Conservation (phyloP, 2,797 vertebrate genomes). For the Phrynocephalus forsythii region DNA sequence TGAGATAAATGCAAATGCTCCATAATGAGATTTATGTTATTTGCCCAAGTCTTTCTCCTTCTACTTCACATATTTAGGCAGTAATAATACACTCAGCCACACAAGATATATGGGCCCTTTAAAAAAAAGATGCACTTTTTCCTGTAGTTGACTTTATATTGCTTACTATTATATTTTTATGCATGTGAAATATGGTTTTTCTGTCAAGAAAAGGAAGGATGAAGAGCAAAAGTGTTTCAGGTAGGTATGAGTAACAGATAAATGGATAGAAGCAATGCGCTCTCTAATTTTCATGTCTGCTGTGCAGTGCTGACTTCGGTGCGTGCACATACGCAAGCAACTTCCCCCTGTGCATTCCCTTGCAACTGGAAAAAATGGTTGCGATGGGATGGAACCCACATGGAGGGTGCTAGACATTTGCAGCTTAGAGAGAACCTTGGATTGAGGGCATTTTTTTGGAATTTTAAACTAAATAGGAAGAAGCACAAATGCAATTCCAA, state of each 20-base stretch:
- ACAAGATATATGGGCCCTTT: background rate
- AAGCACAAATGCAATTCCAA: background rate
- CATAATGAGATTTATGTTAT: background rate
- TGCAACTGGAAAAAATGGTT: no score
- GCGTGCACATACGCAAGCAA: no score
- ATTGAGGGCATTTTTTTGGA: background rate
- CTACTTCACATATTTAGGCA: background rate
- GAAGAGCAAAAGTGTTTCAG: background rate
- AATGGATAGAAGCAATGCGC: no score
- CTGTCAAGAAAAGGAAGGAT: background rate
- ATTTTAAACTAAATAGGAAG: background rate
- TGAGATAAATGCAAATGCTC: background rate
- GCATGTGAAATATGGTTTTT: background rate
- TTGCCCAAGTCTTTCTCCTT: background rate
- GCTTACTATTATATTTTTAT: background rate
- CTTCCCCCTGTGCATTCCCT: no score
- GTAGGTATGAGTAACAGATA: background rate
- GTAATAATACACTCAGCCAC: background rate
- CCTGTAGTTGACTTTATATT: background rate
- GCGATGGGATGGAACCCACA: no score
- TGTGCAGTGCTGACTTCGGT: no score
- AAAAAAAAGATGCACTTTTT: background rate
- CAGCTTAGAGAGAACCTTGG: no score
- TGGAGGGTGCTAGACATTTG: no score
- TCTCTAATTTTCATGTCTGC: no score